Evolutionary conservation across 2,113 vertebrate species (phyloP).

Genomic region (Bettongia penicillata): DNA sequence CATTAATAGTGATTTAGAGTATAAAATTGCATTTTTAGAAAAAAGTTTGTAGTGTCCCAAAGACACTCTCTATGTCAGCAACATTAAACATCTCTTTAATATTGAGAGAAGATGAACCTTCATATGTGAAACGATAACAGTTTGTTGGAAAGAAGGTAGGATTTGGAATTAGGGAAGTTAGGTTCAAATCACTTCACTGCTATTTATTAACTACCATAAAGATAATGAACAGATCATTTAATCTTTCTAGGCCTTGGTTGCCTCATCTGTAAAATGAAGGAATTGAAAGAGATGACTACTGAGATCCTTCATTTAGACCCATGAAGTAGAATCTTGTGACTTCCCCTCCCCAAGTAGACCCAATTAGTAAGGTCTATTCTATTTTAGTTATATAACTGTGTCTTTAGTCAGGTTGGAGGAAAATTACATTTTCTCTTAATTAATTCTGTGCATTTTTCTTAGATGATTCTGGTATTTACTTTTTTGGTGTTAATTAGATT

Average conservation of each 20-base stretch:
- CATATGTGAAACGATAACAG: background rate
- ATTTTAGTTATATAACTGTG: background rate
- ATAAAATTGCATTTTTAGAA: background rate
- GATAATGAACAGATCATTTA: background rate
- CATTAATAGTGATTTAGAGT: too few species aligned
- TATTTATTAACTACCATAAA: background rate
- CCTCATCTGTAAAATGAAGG: background rate
- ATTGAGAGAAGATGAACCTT: background rate
- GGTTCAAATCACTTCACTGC: background rate
- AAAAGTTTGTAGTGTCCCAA: background rate
- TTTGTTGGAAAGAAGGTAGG: background rate
- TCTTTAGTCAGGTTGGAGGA: background rate
- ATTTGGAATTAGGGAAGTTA: background rate
- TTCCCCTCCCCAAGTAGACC: background rate
- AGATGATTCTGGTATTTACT: background rate
- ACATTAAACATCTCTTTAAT: background rate
- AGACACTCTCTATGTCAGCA: background rate
- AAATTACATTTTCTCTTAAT: background rate
- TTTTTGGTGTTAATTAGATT: background rate
- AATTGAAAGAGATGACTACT: background rate
- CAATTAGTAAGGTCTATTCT: background rate
- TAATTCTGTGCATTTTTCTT: background rate
- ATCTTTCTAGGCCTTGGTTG: background rate
- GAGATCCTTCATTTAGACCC: background rate
- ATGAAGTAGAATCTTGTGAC: background rate